These are phyloP conservation scores for Ypsolopha scabrella DNA, from an alignment of 2,888 invertebrate species.

Conservation along the genomic window DNA sequence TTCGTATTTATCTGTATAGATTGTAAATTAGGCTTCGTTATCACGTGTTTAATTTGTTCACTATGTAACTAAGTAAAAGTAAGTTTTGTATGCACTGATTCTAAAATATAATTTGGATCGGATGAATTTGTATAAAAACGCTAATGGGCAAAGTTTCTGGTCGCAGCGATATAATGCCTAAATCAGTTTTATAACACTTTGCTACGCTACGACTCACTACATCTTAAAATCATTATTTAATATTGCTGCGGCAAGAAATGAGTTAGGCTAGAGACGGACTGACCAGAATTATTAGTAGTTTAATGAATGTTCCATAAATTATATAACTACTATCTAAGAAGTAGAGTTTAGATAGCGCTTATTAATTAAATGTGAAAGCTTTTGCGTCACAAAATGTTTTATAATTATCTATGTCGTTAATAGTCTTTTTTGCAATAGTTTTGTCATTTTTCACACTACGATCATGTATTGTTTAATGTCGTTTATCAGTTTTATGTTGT, in stretches of 20 bases:
- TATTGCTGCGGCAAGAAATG: slow-evolving; percentile 47
- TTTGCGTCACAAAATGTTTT: slow-evolving; percentile 32
- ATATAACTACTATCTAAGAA: not conserved
- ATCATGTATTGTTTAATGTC: too few relatives aligned
- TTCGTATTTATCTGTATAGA: not conserved
- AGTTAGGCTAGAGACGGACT: slow-evolving; percentile 47
- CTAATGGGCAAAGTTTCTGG: not conserved
- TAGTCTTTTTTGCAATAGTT: too few relatives aligned
- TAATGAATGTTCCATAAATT: slow-evolving; percentile 48
- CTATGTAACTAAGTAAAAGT: not conserved
- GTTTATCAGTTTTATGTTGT: too few relatives aligned
- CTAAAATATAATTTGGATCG: not conserved
- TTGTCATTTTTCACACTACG: too few relatives aligned
- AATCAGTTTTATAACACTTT: too few relatives aligned
- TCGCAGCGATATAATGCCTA: not conserved
- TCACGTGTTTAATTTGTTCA: not conserved
- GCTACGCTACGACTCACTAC: too few relatives aligned
- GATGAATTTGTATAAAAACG: not conserved
- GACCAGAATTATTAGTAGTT: slow-evolving; percentile 46
- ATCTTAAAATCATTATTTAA: too few relatives aligned
- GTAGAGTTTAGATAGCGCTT: slow-evolving; percentile 37
- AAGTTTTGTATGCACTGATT: slow-evolving; percentile 3
- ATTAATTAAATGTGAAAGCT: slow-evolving; percentile 38
- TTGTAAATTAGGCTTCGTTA: not conserved
- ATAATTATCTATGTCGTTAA: not conserved